Evolutionary conservation across 2,797 vertebrate species (phyloP).

Genomic region (Uromys caudimaculatus): DNA sequence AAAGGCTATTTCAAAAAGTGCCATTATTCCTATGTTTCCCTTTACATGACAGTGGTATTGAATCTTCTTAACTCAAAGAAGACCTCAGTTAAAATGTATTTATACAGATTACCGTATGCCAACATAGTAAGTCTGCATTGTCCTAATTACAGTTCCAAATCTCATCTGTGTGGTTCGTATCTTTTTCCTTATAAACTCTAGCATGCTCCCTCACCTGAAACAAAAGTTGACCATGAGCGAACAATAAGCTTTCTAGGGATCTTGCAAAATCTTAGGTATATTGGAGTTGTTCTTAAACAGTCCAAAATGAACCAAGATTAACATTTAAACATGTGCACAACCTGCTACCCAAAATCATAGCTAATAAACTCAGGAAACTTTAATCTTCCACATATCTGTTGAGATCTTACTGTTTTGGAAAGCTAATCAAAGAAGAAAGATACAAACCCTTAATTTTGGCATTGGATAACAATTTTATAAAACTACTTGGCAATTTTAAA

Average conservation of each 20-base stretch:
- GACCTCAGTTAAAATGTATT: slow-evolving; percentile 84
- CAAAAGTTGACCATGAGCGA: neutral
- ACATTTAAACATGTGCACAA: neutral
- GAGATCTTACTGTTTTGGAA: neutral
- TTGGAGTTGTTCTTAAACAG: neutral
- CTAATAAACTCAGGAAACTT: neutral
- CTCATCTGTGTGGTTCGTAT: neutral
- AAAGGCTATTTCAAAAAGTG: slow-evolving; percentile 81
- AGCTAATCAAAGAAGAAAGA: neutral
- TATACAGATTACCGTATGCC: slow-evolving; percentile 72
- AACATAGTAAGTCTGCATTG: slow-evolving; percentile 26
- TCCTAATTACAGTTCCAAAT: slow-evolving; percentile 70
- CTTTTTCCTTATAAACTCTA: slow-evolving; percentile 70
- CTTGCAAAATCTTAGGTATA: neutral
- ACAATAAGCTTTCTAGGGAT: neutral
- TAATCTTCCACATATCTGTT: slow-evolving; percentile 24
- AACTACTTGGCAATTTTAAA: neutral
- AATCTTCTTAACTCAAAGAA: slow-evolving; percentile 78
- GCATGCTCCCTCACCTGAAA: slow-evolving; percentile 32
- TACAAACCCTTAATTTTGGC: neutral
- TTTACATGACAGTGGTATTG: slow-evolving; percentile 79
- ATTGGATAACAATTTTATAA: neutral
- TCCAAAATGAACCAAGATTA: slow-evolving; percentile 13
- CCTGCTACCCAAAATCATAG: neutral
- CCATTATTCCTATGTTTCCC: slow-evolving; percentile 70